These are phyloP conservation scores for Oreotrochilus melanogaster DNA, from an alignment of 2,113 vertebrate genomes.

Conservation along the genomic window DNA sequence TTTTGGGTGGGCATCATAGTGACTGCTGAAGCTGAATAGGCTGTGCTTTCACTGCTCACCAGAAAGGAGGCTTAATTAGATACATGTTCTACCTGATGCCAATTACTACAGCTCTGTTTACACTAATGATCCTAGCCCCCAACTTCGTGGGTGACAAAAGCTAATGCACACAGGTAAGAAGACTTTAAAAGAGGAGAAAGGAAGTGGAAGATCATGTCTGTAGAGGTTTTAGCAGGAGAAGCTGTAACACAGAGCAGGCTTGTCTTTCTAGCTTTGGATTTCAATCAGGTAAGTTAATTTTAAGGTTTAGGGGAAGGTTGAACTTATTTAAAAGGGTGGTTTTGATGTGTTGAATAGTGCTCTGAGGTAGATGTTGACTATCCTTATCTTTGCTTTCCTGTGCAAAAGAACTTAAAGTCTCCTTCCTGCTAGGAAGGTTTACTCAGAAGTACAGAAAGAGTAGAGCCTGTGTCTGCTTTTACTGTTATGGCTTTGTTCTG, in stretches of 20 bases:
- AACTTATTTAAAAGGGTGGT: accelerated
- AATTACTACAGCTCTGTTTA: not conserved
- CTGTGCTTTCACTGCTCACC: not conserved
- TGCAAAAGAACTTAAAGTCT: not conserved
- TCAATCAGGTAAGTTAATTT: not conserved
- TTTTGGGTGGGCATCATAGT: accelerated
- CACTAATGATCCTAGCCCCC: not conserved
- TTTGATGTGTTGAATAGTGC: not conserved
- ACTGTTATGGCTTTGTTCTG: not conserved
- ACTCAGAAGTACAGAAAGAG: too few species aligned
- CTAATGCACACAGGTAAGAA: not conserved
- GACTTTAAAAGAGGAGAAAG: not conserved
- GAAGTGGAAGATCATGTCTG: accelerated
- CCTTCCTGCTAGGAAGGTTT: not conserved
- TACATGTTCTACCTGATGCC: not conserved
- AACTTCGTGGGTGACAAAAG: not conserved
- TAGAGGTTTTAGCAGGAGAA: not conserved
- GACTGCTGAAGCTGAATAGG: accelerated
- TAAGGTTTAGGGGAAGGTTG: not conserved
- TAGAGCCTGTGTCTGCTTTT: not conserved
- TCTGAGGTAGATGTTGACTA: not conserved
- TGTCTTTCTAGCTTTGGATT: not conserved
- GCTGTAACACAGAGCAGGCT: accelerated
- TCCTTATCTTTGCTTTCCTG: accelerated
- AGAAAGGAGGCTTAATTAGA: not conserved